phyloP scores from a whole-genome alignment of 2,113 vertebrate species.

The Notarius quadriscutis region DNA sequence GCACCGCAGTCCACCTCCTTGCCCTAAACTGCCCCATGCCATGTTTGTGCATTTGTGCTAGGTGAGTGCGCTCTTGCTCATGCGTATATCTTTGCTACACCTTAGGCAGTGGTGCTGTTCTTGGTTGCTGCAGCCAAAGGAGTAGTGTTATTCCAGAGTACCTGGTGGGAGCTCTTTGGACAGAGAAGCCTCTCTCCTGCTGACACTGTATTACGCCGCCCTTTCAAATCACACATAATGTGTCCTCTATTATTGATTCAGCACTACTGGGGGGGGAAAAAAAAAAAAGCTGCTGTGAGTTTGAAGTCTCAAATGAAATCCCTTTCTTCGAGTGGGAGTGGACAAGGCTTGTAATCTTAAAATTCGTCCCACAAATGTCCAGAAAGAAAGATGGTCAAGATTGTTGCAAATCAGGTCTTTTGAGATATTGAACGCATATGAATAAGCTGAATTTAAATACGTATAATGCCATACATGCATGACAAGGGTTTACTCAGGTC shows the following conservation, averaged over 20 bases:
- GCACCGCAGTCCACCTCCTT: slow-evolving; percentile 38
- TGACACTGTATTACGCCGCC: slow-evolving; percentile 62
- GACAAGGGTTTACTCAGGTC: not conserved
- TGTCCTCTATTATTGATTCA: slow-evolving; percentile 76
- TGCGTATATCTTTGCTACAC: slow-evolving; percentile 25
- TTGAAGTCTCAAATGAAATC: slow-evolving; percentile 47
- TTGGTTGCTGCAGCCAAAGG: slow-evolving; percentile 24
- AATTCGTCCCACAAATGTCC: slow-evolving; percentile 19
- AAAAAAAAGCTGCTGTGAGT: slow-evolving; percentile 69
- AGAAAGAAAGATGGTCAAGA: not conserved
- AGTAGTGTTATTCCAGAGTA: slow-evolving; percentile 46
- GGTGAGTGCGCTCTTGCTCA: slow-evolving; percentile 15
- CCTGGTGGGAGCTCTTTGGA: slow-evolving; percentile 58
- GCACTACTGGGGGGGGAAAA: slow-evolving; percentile 50
- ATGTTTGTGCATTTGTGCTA: slow-evolving; percentile 16
- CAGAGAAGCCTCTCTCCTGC: slow-evolving; percentile 51
- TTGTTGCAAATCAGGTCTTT: not conserved
- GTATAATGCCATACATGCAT: not conserved
- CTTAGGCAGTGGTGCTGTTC: slow-evolving; percentile 24
- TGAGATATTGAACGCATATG: not conserved
- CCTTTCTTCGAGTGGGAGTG: slow-evolving; percentile 23
- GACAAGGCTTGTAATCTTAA: slow-evolving; percentile 26
- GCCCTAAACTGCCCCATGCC: slow-evolving; percentile 33
- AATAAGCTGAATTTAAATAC: not conserved
- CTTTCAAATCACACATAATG: slow-evolving; percentile 69